Base-by-base conservation (phyloP, 2,888 invertebrate species). In the Ecliptopera silaceata region DNA sequence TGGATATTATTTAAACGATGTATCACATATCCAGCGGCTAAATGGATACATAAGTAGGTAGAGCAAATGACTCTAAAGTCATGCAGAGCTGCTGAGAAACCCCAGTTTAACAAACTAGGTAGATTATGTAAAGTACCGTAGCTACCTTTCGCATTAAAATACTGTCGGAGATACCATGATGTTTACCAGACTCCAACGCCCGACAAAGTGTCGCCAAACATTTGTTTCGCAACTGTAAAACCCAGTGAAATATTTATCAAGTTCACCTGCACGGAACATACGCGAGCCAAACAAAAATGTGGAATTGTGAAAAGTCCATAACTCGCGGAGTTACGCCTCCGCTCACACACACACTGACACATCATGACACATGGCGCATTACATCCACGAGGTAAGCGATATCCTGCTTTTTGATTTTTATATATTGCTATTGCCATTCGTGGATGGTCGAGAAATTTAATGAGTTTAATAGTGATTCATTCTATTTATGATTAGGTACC, bases 311-410 rank as follows among this genome's bases (percentile, higher is more conserved):
- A 72, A 76, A 72, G 69, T 68, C 74, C 72, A 77, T 81, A 79
- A 72, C 77, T 82, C 71, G 74, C 41, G 59, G 58, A 69, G 74
- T 61, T 68, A 74, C 82, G 77, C 82, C 82, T 74, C 77, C 79
- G 57, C 65, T 79, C 79, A 66, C 67, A 65, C 42, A 42, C 42
- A 42, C 29, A 22, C 22, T 26, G 26, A 26, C 6, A 29, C 41
- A 15, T 8, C 15, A 31, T 26, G 26, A 20, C 67, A 70, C 78
- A 79, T 71, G 67, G 69, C 61, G 72, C 74, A 75, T 77, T 80
- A 74, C 68, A 76, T 71, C 67, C 69, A 74, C 63, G 71, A 74
- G 69, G 71, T 65, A 66, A 64, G 67, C 65, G 72, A 72, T 76
- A 68, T 70, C 78, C 78, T 80, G 81, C 72, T 69, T 75, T n/a